Conservation (phyloP, 2,113 vertebrate species). For the Paralichthys olivaceus region DNA sequence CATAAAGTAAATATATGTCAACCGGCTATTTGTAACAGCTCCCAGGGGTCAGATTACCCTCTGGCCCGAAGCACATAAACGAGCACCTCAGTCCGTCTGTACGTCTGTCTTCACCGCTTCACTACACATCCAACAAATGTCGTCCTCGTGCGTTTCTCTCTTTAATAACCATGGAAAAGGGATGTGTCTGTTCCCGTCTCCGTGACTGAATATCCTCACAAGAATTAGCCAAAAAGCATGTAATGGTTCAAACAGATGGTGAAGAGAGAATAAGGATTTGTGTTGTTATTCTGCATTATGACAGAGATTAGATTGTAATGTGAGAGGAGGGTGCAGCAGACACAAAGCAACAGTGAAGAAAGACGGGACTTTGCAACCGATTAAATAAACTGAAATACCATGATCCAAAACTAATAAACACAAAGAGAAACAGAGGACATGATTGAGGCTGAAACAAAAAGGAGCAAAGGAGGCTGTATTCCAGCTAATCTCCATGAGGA, state of each 20-base stretch:
- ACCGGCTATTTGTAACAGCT: conserved; percentile 48
- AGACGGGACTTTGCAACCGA: not conserved
- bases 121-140: conserved; percentile 48
- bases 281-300: conserved; percentile 48
- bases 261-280: conserved; percentile 27
- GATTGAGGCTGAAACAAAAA: conserved; percentile 24
- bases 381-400: conserved; percentile 21
- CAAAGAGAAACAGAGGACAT: conserved; percentile 46
- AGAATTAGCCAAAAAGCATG: conserved; percentile 48
- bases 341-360: not conserved
- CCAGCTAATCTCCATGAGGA: conserved; percentile 51
- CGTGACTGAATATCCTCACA: conserved; percentile 33
- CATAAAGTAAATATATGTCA: conserved; percentile 54
- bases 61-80: conserved; percentile 51
- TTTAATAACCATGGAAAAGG: conserved; percentile 63
- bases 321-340: not conserved
- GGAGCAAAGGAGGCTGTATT: conserved; percentile 30
- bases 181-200: conserved; percentile 52
- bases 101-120: conserved; percentile 26
- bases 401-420: conserved; percentile 31
- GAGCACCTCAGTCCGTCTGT: conserved; percentile 38
- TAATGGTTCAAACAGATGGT: conserved; percentile 60
- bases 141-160: conserved; percentile 35
- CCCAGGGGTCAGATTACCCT: conserved; percentile 68
- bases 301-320: conserved; percentile 38